Conservation (phyloP, 1,140 invertebrate genomes). For the Pseudoatta argentina region DNA sequence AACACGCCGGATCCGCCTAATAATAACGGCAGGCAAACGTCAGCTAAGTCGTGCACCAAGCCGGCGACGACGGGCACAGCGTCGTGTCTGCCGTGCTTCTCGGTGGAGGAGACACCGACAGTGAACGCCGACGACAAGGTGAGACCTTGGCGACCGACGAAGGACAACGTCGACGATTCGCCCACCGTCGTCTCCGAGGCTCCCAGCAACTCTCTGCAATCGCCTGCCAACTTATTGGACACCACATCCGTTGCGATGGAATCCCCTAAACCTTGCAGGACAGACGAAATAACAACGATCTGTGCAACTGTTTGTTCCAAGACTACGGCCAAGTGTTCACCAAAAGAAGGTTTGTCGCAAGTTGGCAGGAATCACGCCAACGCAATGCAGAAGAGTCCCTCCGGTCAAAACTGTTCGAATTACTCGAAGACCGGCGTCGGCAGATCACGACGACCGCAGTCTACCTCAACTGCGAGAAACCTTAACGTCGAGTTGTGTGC, state of each 20-base stretch:
- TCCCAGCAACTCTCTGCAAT: constrained; percentile 62
- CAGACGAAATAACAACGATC: constrained; percentile 58
- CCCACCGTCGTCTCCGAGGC: constrained; percentile 68
- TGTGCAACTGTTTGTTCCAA: constrained; percentile 19
- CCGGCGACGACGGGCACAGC: constrained; percentile 50
- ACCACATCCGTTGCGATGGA: constrained; percentile 49
- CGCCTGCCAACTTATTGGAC: constrained; percentile 11
- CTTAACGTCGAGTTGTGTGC: constrained; percentile 32
- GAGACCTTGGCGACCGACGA: constrained; percentile 74
- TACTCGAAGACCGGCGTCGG: constrained; percentile 1
- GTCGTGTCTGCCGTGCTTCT: constrained; percentile 79
- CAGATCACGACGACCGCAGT: constrained; percentile 54
- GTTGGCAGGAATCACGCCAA: constrained; percentile 40
- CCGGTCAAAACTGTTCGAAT: constrained; percentile 70
- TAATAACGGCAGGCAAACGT: constrained; percentile 34
- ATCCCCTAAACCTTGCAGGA: constrained; percentile 70
- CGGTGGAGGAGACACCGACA: constrained; percentile 70
- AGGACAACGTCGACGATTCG: constrained; percentile 57
- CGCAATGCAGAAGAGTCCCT: constrained; percentile 74
- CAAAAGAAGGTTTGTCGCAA: constrained; percentile 44
- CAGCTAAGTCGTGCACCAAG: constrained; percentile 47
- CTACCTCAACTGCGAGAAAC: constrained; percentile 44
- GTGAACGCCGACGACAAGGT: constrained; percentile 69
- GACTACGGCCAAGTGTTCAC: constrained; percentile 40
- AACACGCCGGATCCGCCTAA: constrained; percentile 78